Evolutionary conservation across 2,797 vertebrate species (phyloP), one percentile per base, ranked within the genome.

Genomic region (Anguilla marmorata): DNA sequence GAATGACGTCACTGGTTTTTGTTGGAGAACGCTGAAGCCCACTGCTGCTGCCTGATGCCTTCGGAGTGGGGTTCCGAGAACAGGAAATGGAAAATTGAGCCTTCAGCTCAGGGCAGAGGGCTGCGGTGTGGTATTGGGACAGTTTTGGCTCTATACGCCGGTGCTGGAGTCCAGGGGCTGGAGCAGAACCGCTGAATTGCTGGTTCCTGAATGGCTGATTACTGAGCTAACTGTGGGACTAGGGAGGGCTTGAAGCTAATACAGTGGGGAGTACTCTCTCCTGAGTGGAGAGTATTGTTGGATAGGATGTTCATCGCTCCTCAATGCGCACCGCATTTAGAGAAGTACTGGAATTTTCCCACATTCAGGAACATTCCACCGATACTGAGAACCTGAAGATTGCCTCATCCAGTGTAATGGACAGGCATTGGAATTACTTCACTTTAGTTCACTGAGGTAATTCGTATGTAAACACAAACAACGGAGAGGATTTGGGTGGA

Each of bases 31-130:
- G 3, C 69, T 45, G 19, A 58, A 54, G 72, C 16, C 16, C 79
- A 90, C 85, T 88, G 91, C 89, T 85, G 89, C 90, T 5, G 56
- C 56, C 56, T 89, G 92, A 88, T 89, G 90, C 84, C 87, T 87
- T 93, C 74, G 92, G 93, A 91, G 90, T 89, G 86, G 91, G 91
- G 91, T 93, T 94, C 93, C 79, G 92, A 90, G 91, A 92, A 92
- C 89, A 91, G 91, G 92, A 95, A 95, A 94, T 94, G 95, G 94
- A 96, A 95, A 96, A 94, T 92, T 90, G 94, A 89, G 89, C 87
- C 90, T 85, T 87, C 87, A 76, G 85, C 69, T 91, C 88, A 82
- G 86, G 86, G 74, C 88, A 86, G 52, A 91, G 82, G 85, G 86
- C 63, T 33, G 88, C 37, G 85, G 82, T 54, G 83, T n/a, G 83